A percentile compares a stretch with the other conserved stretches of the same genome.
phyloP scores from a whole-genome alignment of 2,113 vertebrate genomes.

The Oryzias curvinotus region DNA sequence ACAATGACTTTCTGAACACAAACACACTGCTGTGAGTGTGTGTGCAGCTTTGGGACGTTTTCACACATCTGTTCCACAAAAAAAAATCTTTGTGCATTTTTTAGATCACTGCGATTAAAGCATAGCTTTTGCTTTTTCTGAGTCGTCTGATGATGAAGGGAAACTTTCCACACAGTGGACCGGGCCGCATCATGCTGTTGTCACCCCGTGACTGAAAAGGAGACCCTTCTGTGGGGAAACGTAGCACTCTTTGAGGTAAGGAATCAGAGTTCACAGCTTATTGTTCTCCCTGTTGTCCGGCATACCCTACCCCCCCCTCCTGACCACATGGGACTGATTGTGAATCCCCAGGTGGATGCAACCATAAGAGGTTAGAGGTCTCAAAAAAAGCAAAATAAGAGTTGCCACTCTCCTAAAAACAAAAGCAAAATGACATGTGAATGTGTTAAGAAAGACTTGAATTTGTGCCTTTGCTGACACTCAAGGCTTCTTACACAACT shows the following conservation, averaged over 20 bases:
- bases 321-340: neutral
- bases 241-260: slow-evolving; percentile 24
- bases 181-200: slow-evolving; percentile 6
- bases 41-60: slow-evolving; percentile 13
- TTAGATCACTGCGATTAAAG: slow-evolving; percentile 13
- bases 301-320: slow-evolving; percentile 24
- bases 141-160: slow-evolving; percentile 11
- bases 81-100: slow-evolving; percentile 2
- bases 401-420: slow-evolving; percentile 15
- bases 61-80: slow-evolving; percentile 18
- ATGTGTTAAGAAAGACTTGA: slow-evolving; percentile 19
- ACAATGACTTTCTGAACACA: slow-evolving; percentile 21
- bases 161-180: slow-evolving; percentile 16
- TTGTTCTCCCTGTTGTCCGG: slow-evolving; percentile 39
- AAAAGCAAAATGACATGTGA: slow-evolving; percentile 31
- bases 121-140: slow-evolving; percentile 4
- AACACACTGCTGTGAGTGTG: neutral
- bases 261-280: slow-evolving; percentile 1
- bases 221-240: slow-evolving; percentile 27
- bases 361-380: slow-evolving; percentile 21
- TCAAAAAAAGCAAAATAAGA: slow-evolving; percentile 31
- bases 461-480: slow-evolving; percentile 41
- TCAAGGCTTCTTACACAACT: slow-evolving; percentile 43
- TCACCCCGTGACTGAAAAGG: slow-evolving; percentile 11
- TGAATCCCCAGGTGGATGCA: slow-evolving; percentile 46